These are phyloP conservation scores for Cynocephalus volans DNA, from an alignment of 2,113 vertebrate species.

Conservation along the genomic window DNA sequence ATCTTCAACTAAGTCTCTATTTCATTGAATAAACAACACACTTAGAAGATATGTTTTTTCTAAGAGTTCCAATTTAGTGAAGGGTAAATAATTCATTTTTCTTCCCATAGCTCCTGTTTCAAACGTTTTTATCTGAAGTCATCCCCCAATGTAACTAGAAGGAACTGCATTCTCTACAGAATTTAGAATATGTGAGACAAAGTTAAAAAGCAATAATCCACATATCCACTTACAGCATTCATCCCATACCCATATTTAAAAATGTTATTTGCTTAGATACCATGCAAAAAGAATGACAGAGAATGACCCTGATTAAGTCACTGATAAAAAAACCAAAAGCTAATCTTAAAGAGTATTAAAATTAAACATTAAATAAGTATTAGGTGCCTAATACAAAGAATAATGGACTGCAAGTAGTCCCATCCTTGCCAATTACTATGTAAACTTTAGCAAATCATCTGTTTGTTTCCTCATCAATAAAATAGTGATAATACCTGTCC, in stretches of 20 bases:
- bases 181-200: constrained; percentile 48
- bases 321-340: constrained; percentile 41
- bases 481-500: neutral
- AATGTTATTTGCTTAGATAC: constrained; percentile 41
- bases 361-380: constrained; percentile 38
- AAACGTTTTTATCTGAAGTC: constrained; percentile 53
- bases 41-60: constrained; percentile 52
- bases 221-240: neutral
- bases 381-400: neutral
- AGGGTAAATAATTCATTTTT: constrained; percentile 14
- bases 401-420: neutral
- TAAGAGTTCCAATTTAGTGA: constrained; percentile 33
- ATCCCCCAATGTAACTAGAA: constrained; percentile 35
- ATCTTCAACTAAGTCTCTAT: constrained; percentile 40
- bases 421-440: neutral
- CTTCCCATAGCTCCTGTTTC: neutral
- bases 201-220: constrained; percentile 41
- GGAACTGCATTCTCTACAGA: neutral
- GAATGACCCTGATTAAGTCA: constrained; percentile 6
- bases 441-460: constrained; percentile 56
- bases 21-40: constrained; percentile 65
- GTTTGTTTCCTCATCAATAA: constrained; percentile 52
- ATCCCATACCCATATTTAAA: neutral
- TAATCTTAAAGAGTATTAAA: constrained; percentile 41
- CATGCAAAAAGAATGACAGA: neutral